Evolutionary conservation across 2,113 vertebrate genomes (phyloP), one percentile per base, ranked within the genome.

Genomic region (Apteryx owenii): DNA sequence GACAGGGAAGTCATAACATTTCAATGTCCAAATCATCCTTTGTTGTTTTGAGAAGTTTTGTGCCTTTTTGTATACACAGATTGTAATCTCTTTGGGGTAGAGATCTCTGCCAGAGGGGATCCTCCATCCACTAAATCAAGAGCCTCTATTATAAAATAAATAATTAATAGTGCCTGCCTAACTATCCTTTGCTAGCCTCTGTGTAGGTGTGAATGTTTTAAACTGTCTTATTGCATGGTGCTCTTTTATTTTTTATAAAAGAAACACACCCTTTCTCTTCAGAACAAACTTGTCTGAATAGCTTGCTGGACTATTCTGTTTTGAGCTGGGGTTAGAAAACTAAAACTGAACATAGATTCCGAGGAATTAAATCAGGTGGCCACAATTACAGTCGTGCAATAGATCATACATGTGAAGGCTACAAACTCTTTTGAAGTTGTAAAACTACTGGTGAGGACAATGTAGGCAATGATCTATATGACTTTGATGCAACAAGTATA

Each of bases 1-100:
- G 46, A 69, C 69, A 85, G n/a, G 50, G 54, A 54, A 92, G 18
- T 89, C 65, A 9, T 68, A 87, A 72, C 58, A 42, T 62, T 48
- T 83, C 71, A 70, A 75, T 46, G 76, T 26, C 71, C 5, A 2
- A 93, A 94, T 5, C 12, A 88, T n/a, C 53, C 80, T 72, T 70
- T 81, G 60, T 78, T 93, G 58, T 71, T 91, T 80, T 75, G 71
- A 88, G 53, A 83, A 92, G 68, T 84, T 97, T 83, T 44, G 15
- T 69, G 56, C 25, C 12, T 66, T 66, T 82, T 79, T 54, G 7
- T 33, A 50, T 15, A 71, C 0, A 1, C 31, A 81, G 56, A 84
- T 48, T 17, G 38, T 42, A 88, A 65, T 53, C 40, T 20, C 68
- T 66, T 58, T 36, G 4, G 26, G 29, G 40, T 33, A 85, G 42